Base-by-base conservation (phyloP, 30 jellyfish, hydroid and myxozoan species). In the Aurelia aurita region DNA sequence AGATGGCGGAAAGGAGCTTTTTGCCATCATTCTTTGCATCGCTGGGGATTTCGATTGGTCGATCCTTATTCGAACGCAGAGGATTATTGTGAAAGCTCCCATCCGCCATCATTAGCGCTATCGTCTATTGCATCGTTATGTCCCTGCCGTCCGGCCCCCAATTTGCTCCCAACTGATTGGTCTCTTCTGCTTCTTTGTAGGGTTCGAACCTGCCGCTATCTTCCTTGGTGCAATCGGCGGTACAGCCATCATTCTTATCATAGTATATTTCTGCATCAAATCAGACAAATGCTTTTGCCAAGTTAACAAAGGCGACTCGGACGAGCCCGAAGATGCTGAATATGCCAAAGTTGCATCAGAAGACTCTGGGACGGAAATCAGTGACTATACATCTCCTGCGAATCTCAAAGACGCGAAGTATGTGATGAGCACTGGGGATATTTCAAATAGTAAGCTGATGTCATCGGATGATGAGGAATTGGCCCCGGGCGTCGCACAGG, bases 141-240 rank as follows among this genome's bases (percentile, higher is more conserved):
- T 14, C 51, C 51, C 51, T 0, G 51, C 51, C 51, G 15, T 6
- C 15, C 51, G 7, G 51, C 51, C 16, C 15, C 9, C 51, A 39
- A 6, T 39, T 39, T 39, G 51, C 51, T 39, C 13, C 51, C 16
- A 39, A 58, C 0, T 58, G 69, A 58, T n/a, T 58, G 10, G 10
- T 58, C 15, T 61, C 19, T 67, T 18, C 26, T 80, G 15, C n/a
- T 61, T 14, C 27, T 43, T 78, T 79, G 44, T 23, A 88, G 97
- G 93, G 97, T 79, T 64, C 65, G 86, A 76, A 57, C 89, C 85
- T 10, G 93, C 89, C 15, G 84, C 80, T 68, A 80, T 88, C 3
- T 88, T 89, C 45, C 82, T 89, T 16, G 94, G 93, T 32, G 97
- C 61, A 26, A 71, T 89, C 54, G 90, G 89, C 0, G 87, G 90